Percentiles rank a stretch among this genome's conserved stretches.
These are phyloP conservation scores for Odobenus rosmarus DNA, from an alignment of 2,113 vertebrate genomes.

Conservation along the genomic window DNA sequence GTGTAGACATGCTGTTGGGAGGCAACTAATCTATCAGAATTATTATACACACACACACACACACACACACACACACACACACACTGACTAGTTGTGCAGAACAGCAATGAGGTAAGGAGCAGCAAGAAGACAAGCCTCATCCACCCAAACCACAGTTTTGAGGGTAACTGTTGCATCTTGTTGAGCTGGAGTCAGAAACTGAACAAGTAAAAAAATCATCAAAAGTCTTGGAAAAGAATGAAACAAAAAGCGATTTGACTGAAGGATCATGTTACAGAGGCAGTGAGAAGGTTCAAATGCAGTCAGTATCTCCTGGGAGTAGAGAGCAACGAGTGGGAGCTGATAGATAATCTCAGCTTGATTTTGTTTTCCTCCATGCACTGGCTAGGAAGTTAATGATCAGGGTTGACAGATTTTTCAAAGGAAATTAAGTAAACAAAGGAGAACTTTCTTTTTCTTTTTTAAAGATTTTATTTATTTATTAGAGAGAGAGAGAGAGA, in stretches of 20 bases:
- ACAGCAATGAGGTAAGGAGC: background rate
- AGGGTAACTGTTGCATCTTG: background rate
- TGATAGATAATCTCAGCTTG: background rate
- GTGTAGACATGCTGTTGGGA: background rate
- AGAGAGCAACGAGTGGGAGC: background rate
- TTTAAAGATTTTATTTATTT: too few relatives aligned
- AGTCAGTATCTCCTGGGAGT: background rate
- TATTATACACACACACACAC: background rate
- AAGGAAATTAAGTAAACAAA: conserved; percentile 5
- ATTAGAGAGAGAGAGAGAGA: too few relatives aligned
- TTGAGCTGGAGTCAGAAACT: background rate
- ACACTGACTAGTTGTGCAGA: background rate
- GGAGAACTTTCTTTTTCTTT: background rate
- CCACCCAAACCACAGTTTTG: background rate
- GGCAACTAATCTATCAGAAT: background rate
- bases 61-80: background rate
- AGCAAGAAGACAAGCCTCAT: background rate
- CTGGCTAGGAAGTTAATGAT: background rate
- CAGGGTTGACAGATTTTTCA: background rate
- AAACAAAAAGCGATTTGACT: conserved; percentile 12
- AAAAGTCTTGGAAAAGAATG: background rate
- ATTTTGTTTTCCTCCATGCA: background rate
- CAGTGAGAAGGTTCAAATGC: background rate
- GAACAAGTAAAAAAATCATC: background rate
- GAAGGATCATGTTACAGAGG: background rate